These are phyloP conservation scores for Brachionus rotundiformis DNA, from an alignment of 1,140 invertebrate genomes.

Conservation along the genomic window DNA sequence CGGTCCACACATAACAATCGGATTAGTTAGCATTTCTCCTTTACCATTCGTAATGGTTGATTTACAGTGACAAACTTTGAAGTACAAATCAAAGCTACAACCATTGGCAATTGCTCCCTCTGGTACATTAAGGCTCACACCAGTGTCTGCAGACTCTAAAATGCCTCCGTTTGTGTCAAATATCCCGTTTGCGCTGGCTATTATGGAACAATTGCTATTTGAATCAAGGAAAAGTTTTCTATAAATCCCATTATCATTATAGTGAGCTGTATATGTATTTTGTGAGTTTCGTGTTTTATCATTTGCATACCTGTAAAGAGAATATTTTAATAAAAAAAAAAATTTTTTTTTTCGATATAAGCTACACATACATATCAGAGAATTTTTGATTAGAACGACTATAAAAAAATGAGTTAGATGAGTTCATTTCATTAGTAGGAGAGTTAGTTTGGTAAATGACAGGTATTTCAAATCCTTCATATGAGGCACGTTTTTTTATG, in stretches of 20 bases:
- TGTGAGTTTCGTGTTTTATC: neutral
- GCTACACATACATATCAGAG: conserved; percentile 17
- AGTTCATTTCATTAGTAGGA: neutral
- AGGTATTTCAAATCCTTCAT: conserved; percentile 21
- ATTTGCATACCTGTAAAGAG: conserved; percentile 4
- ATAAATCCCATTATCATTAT: conserved; percentile 39
- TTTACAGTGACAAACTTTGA: conserved; percentile 80
- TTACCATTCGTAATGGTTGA: conserved; percentile 52
- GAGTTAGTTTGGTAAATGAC: neutral
- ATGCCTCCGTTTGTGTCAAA: conserved; percentile 74
- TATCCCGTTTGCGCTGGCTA: conserved; percentile 62
- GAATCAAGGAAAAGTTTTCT: conserved; percentile 34
- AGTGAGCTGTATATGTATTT: conserved; percentile 17
- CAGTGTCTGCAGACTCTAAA: conserved; percentile 80
- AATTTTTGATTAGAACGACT: conserved; percentile 18
- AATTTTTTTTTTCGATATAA: neutral
- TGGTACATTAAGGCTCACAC: conserved; percentile 83
- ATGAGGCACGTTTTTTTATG: neutral
- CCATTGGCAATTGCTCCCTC: conserved; percentile 78
- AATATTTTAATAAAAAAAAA: neutral
- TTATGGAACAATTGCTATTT: conserved; percentile 54
- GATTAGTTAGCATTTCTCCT: conserved; percentile 88
- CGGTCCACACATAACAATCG: conserved; percentile 90
- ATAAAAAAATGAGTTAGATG: conserved; percentile 20
- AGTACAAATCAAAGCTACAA: conserved; percentile 85